A percentile compares a stretch with the other conserved stretches of the same genome.
phyloP scores from a whole-genome alignment of 2,113 vertebrate genomes.

The Meleagris gallopavo region DNA sequence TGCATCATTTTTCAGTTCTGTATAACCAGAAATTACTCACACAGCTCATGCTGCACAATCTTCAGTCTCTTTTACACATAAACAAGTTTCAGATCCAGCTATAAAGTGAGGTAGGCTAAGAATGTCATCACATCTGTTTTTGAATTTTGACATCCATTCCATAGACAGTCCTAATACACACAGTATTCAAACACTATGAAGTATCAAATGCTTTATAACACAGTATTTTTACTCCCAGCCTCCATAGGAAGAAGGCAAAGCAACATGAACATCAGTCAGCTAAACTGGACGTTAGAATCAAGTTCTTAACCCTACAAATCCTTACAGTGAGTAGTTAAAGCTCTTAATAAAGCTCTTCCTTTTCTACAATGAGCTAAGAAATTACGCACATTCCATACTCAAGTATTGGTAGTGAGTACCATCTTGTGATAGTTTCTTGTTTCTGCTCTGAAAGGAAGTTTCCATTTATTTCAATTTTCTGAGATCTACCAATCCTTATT shows the following conservation, averaged over 20 bases:
- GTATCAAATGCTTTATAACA: neutral
- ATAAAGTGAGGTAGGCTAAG: neutral
- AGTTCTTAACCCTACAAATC: neutral
- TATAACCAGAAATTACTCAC: neutral
- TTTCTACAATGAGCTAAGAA: neutral
- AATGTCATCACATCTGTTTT: neutral
- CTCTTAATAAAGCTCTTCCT: neutral
- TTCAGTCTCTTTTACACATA: neutral
- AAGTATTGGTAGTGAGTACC: neutral
- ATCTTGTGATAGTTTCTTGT: neutral
- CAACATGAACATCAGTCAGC: neutral
- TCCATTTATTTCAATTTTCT: neutral
- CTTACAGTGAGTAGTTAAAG: neutral
- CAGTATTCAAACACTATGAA: neutral
- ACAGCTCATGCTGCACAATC: rapidly evolving
- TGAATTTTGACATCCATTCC: neutral
- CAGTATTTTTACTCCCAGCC: neutral
- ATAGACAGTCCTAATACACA: neutral
- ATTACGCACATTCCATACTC: neutral
- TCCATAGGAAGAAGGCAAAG: neutral
- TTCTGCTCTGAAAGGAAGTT: neutral
- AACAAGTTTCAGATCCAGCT: neutral
- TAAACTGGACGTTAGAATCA: neutral
- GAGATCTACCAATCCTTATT: neutral
- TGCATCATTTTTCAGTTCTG: too few relatives aligned